Percentiles rank a stretch among this genome's conserved stretches.
These are phyloP conservation scores for Acanthornis magna DNA, from an alignment of 2,797 vertebrate genomes.

Conservation along the genomic window DNA sequence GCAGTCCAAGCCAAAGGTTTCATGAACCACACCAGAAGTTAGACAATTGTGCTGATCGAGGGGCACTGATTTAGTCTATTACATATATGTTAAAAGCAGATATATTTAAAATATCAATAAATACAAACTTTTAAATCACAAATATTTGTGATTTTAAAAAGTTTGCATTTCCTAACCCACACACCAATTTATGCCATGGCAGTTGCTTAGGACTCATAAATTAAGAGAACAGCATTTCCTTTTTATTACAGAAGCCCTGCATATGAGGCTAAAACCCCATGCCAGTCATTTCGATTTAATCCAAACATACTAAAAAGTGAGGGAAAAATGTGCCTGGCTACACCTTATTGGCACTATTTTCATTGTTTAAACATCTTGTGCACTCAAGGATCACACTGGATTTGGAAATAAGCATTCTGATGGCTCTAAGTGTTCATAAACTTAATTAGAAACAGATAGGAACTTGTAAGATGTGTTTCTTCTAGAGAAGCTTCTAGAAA, in stretches of 20 bases:
- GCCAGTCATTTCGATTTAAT: background rate
- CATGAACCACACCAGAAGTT: background rate
- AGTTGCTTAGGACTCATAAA: background rate
- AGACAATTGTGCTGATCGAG: background rate
- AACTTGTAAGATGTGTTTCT: background rate
- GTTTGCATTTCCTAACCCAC: background rate
- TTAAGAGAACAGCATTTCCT: background rate
- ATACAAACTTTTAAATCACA: background rate
- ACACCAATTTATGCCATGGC: background rate
- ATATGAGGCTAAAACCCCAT: background rate
- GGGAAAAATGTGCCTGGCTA: constrained; percentile 9
- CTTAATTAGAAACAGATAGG: constrained; percentile 53
- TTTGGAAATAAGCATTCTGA: constrained; percentile 22
- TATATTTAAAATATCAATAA: background rate
- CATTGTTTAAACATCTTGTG: background rate
- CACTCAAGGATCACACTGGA: background rate
- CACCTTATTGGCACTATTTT: constrained; percentile 13
- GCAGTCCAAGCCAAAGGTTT: background rate
- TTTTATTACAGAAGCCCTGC: background rate
- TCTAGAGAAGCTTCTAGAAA: background rate
- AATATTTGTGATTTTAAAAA: background rate
- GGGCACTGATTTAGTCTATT: background rate
- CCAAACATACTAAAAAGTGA: background rate
- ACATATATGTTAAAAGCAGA: background rate
- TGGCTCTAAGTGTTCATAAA: constrained; percentile 38